A percentile compares a stretch with the other conserved stretches of the same genome.
These are phyloP conservation scores for Blera fallax DNA, from an alignment of 2,888 invertebrate species.

Conservation along the genomic window DNA sequence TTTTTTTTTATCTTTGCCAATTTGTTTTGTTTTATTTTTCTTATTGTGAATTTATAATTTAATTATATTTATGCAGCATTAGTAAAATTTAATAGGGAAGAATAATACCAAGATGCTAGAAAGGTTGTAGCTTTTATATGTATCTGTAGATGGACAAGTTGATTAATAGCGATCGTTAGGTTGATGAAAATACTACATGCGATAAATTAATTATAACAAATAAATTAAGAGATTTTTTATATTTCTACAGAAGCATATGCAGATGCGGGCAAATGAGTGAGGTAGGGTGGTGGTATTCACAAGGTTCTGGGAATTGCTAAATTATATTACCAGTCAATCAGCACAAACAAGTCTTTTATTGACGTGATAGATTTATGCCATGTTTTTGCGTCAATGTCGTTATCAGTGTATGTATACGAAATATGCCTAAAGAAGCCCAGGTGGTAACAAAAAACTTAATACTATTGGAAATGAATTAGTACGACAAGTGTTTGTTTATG, in stretches of 20 bases:
- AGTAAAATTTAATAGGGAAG: background rate
- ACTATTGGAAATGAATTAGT: background rate
- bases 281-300: background rate
- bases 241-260: background rate
- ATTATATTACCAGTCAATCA: background rate
- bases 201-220: slow-evolving; percentile 37
- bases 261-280: background rate
- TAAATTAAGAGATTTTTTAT: background rate
- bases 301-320: background rate
- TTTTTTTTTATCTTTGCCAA: slow-evolving; percentile 25
- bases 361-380: background rate
- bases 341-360: background rate
- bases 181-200: slow-evolving; percentile 54
- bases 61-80: slow-evolving; percentile 19
- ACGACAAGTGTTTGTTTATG: background rate
- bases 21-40: background rate
- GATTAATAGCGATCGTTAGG: slow-evolving; percentile 27
- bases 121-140: background rate
- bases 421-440: background rate
- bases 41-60: slow-evolving; percentile 3
- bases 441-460: background rate
- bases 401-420: background rate
- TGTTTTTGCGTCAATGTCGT: background rate
- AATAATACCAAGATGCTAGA: background rate
- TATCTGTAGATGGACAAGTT: slow-evolving; percentile 12